These are phyloP conservation scores for Miltochrista miniata DNA, from an alignment of 2,888 invertebrate species.

Conservation along the genomic window DNA sequence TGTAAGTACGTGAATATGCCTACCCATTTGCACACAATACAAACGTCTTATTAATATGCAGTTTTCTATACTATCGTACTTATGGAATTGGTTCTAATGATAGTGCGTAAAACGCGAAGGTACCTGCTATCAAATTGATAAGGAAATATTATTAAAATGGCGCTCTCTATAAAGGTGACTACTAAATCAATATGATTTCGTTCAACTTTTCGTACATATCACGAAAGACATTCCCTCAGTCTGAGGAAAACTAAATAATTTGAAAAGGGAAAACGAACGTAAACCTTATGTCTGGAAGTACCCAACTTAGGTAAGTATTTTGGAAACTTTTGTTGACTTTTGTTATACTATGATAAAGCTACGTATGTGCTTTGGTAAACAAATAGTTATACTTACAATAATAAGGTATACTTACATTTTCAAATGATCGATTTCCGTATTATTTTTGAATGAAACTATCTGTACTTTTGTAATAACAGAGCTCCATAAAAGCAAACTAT, in stretches of 20 bases:
- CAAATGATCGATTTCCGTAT: no score
- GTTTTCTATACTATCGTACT: slow-evolving; percentile 23
- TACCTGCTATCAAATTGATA: no score
- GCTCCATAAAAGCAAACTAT: no score
- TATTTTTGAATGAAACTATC: no score
- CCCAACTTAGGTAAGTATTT: slow-evolving; percentile 22
- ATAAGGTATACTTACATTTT: no score
- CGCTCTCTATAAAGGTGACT: no score
- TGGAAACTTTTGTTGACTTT: slow-evolving; percentile 27
- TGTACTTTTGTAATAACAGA: no score
- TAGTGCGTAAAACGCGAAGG: not conserved
- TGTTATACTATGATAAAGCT: slow-evolving; percentile 8
- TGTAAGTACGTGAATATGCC: slow-evolving; percentile 6
- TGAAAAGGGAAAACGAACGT: slow-evolving; percentile 20
- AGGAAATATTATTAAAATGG: slow-evolving; percentile 3
- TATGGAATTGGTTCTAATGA: slow-evolving; percentile 9
- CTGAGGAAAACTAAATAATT: slow-evolving; percentile 7
- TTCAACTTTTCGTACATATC: slow-evolving; percentile 6
- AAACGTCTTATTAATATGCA: slow-evolving; percentile 7
- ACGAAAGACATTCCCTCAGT: slow-evolving; percentile 4
- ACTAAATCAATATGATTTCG: not conserved
- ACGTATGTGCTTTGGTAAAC: slow-evolving; percentile 8
- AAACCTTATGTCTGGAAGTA: slow-evolving; percentile 22
- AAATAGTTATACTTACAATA: not conserved
- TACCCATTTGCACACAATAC: slow-evolving; percentile 6